Conservation (phyloP, 1,140 invertebrate species). For the Zaprionus africanus region DNA sequence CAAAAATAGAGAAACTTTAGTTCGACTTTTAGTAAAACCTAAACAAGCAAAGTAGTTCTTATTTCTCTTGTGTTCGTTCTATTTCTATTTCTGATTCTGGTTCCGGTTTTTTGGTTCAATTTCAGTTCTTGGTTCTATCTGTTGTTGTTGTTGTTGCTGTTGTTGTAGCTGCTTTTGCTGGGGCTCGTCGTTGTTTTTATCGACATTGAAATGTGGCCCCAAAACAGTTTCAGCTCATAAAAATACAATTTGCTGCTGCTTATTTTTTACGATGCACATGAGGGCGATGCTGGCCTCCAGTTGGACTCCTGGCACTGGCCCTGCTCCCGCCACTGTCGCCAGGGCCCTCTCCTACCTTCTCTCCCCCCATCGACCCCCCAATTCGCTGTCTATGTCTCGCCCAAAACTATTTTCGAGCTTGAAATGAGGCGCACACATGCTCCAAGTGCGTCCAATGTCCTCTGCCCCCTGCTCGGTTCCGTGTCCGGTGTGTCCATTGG, state of each 20-base stretch:
- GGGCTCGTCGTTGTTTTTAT: constrained; percentile 70
- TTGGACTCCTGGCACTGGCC: constrained; percentile 9
- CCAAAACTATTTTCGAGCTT: constrained; percentile 79
- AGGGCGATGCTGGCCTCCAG: constrained; percentile 65
- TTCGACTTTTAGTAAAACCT: neutral
- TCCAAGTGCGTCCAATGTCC: constrained; percentile 77
- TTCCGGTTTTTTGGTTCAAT: constrained; percentile 10
- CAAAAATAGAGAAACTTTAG: neutral
- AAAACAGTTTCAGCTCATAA: constrained; percentile 83
- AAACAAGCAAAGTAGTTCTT: neutral
- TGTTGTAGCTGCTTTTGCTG: constrained; percentile 15
- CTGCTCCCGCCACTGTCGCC: neutral
- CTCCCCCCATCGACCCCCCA: no score
- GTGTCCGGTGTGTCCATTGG: constrained; percentile 45
- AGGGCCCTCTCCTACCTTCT: neutral
- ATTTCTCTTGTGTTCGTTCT: neutral
- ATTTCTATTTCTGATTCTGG: constrained; percentile 5
- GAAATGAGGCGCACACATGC: constrained; percentile 78
- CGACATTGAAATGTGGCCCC: constrained; percentile 82
- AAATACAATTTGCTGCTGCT: constrained; percentile 83
- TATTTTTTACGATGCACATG: constrained; percentile 83
- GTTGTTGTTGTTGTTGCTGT: constrained; percentile 6
- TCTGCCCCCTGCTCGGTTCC: constrained; percentile 48
- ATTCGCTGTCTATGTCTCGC: constrained; percentile 31
- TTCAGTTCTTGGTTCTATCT: constrained; percentile 24